Percentiles rank a stretch among this genome's conserved stretches.
These are phyloP conservation scores for Isotomurus palustris DNA, from an alignment of 2,888 invertebrate species.

Conservation along the genomic window DNA sequence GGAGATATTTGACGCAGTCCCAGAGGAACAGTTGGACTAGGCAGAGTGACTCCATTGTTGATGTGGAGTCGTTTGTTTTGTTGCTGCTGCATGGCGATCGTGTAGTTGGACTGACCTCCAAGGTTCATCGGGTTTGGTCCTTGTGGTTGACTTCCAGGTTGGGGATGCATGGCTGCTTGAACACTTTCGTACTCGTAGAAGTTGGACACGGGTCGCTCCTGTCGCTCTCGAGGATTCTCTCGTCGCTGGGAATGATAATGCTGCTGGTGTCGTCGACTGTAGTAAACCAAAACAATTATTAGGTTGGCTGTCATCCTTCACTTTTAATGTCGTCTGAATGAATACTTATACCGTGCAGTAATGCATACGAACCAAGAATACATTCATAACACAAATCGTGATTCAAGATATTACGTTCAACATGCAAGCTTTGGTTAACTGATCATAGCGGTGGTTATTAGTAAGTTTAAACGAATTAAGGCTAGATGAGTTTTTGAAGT, in stretches of 20 bases:
- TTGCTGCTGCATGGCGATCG: slow-evolving; percentile 15
- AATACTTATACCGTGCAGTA: no score
- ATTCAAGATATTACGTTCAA: no score
- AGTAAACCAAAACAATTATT: slow-evolving; percentile 37
- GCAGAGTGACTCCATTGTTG: slow-evolving; percentile 44
- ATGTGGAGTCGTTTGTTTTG: slow-evolving; percentile 10
- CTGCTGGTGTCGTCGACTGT: slow-evolving; percentile 61
- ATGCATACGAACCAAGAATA: no score
- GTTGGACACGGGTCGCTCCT: slow-evolving; percentile 68
- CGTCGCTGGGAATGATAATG: slow-evolving; percentile 62
- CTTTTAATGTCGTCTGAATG: no score
- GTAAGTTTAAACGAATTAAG: no score
- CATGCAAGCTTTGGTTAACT: no score
- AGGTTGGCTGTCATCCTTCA: no score
- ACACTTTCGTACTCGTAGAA: slow-evolving; percentile 80
- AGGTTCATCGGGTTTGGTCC: slow-evolving; percentile 15
- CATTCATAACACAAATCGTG: no score
- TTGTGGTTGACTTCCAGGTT: no score
- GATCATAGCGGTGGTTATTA: no score
- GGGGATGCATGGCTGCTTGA: slow-evolving; percentile 38
- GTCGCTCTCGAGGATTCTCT: slow-evolving; percentile 55
- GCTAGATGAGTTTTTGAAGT: no score
- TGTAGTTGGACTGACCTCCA: slow-evolving; percentile 17
- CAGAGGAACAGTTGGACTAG: slow-evolving; percentile 42
- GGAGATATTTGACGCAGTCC: slow-evolving; percentile 37